Evolutionary conservation across 2,888 invertebrate genomes (phyloP), one percentile per base, ranked within the genome.

Genomic region (Hyalella azteca): DNA sequence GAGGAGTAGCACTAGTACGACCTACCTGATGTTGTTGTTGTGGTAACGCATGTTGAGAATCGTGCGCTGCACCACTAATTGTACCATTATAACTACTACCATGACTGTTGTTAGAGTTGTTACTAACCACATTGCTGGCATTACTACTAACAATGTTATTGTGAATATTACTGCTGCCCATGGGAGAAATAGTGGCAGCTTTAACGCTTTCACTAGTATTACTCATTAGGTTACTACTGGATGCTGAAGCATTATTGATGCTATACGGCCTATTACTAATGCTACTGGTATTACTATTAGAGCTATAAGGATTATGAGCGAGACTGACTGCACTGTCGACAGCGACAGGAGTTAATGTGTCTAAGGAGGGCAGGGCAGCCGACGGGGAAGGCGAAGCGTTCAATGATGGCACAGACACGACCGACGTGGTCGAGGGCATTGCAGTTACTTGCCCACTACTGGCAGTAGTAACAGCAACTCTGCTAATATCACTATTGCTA

Each of bases 251-350:
- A 29, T 36, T 66, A 66, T 9, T 66, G 66, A 39, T 32, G 19
- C 32, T 32, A 66, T 36, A 36, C n/a, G 66, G 36, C 15, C 39
- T 66, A 19, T 32, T 66, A 66, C 36, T 66, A 59, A 13, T 59
- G 29, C 36, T 66, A 66, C 32, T 36, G n/a, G 36, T 66, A 66
- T 66, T 66, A 66, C 36, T 66, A 29, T 54, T 54, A 54, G 54
- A 54, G 26, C 29, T 54, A 54, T 54, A 54, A 54, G 54, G 22
- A 66, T 32, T 32, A 66, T 66, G 66, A 66, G 66, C 32, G 66
- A 66, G 66, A 66, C 66, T 66, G 36, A 66, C 39, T 5, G 36
- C n/a, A n/a, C n/a, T n/a, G 39, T 7, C 36, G 66, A 36, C 36
- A 13, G 66, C 22, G 66, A 29, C 19, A 66, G 19, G 32, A 66